Evolutionary conservation across 2,888 invertebrate genomes (phyloP).

Genomic region (Lasioglossum pauxillum): DNA sequence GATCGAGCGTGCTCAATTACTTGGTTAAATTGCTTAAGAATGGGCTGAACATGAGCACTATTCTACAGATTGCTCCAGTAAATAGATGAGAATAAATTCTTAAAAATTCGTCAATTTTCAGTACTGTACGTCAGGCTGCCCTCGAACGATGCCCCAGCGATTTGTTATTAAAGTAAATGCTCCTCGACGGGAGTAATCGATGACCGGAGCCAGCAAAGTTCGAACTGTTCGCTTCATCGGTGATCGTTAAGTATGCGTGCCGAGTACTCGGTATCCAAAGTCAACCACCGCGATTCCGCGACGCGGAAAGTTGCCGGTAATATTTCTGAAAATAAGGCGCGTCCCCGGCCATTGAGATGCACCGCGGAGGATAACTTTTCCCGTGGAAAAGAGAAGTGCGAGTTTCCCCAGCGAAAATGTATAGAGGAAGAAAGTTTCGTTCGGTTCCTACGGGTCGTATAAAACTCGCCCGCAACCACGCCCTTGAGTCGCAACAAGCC

Average conservation of each 20-base stretch:
- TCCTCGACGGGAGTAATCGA: background rate
- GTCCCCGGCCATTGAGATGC: conserved; percentile 59
- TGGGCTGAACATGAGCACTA: background rate
- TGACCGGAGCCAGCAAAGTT: background rate
- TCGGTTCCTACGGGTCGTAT: conserved; percentile 70
- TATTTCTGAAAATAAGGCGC: conserved; percentile 57
- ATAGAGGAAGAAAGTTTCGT: conserved; percentile 71
- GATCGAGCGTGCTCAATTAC: background rate
- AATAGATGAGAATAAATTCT: background rate
- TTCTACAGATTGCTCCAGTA: background rate
- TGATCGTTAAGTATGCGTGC: background rate
- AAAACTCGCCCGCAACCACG: conserved; percentile 71
- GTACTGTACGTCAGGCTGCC: background rate
- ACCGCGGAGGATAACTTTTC: conserved; percentile 58
- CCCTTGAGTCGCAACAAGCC: conserved; percentile 63
- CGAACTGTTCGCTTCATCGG: background rate
- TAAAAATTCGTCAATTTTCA: background rate
- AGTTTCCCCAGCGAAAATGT: conserved; percentile 66
- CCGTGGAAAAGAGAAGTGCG: conserved; percentile 48
- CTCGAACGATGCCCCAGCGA: background rate
- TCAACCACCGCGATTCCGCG: background rate
- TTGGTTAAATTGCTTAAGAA: background rate
- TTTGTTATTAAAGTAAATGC: background rate
- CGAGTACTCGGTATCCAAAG: background rate
- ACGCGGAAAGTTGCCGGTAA: conserved; percentile 27